Evolutionary conservation across 2,797 vertebrate species (phyloP), one percentile per base, ranked within the genome.

Genomic region (Nyctibius grandis): DNA sequence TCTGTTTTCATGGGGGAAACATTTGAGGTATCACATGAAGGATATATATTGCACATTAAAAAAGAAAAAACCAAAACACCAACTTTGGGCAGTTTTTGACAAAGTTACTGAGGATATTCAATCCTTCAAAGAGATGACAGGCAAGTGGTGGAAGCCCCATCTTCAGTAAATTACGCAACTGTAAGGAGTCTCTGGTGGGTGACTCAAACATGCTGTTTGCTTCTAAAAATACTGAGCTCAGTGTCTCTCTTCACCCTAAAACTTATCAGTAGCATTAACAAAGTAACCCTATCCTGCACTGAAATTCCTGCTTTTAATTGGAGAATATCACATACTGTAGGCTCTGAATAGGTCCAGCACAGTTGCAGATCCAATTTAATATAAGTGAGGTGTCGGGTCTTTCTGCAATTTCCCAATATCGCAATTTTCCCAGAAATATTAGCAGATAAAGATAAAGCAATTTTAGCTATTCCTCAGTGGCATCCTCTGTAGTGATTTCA

Each of bases 391-490:
- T 80, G 72, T 72, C 93, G 82, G 67, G 70, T 94, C 80, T 95
- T 91, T 73, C 65, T 83, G 68, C 50, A 51, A 21, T 93, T 95
- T 89, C 67, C 33, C 79, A 94, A 72, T 95, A 96, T 93, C 94
- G 75, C 81, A 72, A 47, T 95, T 89, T 95, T 28, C 59, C 42
- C 72, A 65, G 81, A 85, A 95, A 93, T 92, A 96, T 85, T 92
- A 91, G 51, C 84, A 91, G 90, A 53, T 79, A 87, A 94, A 95
- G 92, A 85, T 91, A 95, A 96, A 91, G 78, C 85, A 92, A 91
- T 95, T 96, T 93, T 78, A 90, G 93, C 77, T 77, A 75, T 94
- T 96, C 77, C 95, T 95, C 77, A 33, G 85, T 95, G 93, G 63
- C 76, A 73, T 80, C 61, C 81, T 92, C 84, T 85, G 79, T 69